Percentiles rank a stretch among this genome's conserved stretches.
Conservation (phyloP, 1,140 invertebrate species). For the Bombus consobrinus region DNA sequence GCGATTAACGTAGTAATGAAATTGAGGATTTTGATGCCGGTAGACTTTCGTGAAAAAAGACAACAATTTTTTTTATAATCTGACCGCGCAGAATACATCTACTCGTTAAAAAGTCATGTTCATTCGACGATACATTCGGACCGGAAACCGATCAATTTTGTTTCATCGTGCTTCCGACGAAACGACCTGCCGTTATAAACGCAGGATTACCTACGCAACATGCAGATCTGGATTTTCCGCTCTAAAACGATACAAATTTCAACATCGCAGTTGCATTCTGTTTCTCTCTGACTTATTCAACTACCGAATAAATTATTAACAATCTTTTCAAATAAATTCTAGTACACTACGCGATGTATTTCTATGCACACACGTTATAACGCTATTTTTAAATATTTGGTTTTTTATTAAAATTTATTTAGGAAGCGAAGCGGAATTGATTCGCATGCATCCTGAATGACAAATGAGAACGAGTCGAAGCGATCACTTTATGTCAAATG, state of each 20-base stretch:
- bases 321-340: background rate
- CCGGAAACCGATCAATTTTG: slow-evolving; percentile 20
- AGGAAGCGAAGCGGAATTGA: background rate
- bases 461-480: background rate
- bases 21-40: background rate
- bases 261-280: background rate
- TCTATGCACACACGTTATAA: background rate
- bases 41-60: background rate
- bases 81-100: background rate
- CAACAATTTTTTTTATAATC: background rate
- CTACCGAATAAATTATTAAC: background rate
- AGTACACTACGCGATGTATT: background rate
- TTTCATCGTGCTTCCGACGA: slow-evolving; percentile 4
- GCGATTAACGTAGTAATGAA: too few species aligned
- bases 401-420: background rate
- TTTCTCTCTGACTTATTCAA: background rate
- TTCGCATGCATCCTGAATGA: background rate
- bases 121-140: background rate
- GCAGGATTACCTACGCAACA: slow-evolving; percentile 7
- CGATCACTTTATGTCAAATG: background rate
- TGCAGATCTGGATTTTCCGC: background rate
- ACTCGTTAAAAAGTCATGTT: slow-evolving; percentile 17
- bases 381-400: background rate
- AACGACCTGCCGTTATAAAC: background rate
- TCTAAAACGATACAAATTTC: slow-evolving; percentile 1